Base-by-base conservation (phyloP, 2,113 vertebrate species). In the Seriola dumerili region DNA sequence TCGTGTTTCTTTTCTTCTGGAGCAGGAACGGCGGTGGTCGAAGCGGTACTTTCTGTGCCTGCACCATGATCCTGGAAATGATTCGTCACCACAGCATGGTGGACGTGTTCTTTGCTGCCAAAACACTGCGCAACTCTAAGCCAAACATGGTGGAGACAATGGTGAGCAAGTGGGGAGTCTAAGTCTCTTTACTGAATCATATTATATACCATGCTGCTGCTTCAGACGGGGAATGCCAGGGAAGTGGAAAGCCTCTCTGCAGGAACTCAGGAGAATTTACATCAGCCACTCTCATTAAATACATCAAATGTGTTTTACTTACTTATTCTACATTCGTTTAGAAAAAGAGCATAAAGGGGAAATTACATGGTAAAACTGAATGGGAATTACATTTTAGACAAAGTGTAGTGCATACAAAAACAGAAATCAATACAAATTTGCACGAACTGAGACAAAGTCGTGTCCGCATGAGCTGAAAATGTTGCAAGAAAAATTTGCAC, bases 131-230 rank as follows among this genome's bases (percentile, higher is more conserved):
- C 85, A 99, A 99, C 96, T 97, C 97, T 74, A 99, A 99, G 86
- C 97, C 98, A 92, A 99, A 99, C 92, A 99, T 99, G 98, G 98
- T 99, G 89, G 98, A 99, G 93, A 97, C 97, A 14, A 96, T 99
- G 97, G 98, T 99, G 90, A 97, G 96, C 70, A 40, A 23, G 0
- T 36, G 8, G 54, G 36, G 21, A 48, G 36, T 78, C 50, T 12
- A 9, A 40, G 29, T 62, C 6, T 72, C 29, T 44, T 63, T 8
- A 42, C 23, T n/a, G 29, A 40, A 8, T 10, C 55, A 36, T 34
- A 13, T 67, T 14, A 25, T 4, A 17, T 50, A 59, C 12, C 32
- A 9, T 32, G n/a, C 40, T 16, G 17, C 71, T 62, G 55, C 55
- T 44, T 61, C 46, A 38, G 25, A 14, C 34, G 16, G n/a, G 4